Conservation (phyloP, 53 echinoderm and acorn worm species). For the Echinarachnius parma region DNA sequence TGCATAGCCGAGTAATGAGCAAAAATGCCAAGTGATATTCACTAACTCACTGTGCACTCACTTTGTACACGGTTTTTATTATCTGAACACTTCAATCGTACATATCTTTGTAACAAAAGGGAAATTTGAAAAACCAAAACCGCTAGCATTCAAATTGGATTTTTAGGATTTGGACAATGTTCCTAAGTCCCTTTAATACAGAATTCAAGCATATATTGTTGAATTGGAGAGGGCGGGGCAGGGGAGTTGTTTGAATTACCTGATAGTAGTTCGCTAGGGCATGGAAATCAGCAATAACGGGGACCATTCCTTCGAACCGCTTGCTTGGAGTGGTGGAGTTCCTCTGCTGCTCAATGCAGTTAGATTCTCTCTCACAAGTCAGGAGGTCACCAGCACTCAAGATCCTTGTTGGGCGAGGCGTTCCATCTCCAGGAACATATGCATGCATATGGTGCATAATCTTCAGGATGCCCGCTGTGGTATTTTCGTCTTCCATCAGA, state of each 20-base stretch:
- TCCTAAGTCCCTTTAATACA: too few species aligned
- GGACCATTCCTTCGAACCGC: slow-evolving; percentile 56
- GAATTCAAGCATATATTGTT: too few species aligned
- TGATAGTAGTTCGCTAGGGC: slow-evolving; percentile 66
- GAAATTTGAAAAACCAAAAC: too few species aligned
- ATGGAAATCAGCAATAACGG: slow-evolving; percentile 73
- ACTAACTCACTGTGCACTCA: too few species aligned
- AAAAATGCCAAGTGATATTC: too few species aligned
- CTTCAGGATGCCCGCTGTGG: slow-evolving; percentile 52
- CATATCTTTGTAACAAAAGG: too few species aligned
- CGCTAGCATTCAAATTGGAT: too few species aligned
- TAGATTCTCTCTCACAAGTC: slow-evolving; percentile 57
- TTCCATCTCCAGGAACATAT: slow-evolving; percentile 60
- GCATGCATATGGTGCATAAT: slow-evolving; percentile 60
- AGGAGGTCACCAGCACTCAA: slow-evolving; percentile 58
- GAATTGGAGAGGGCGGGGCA: too few species aligned
- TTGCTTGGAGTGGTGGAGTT: slow-evolving; percentile 52
- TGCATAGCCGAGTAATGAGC: too few species aligned
- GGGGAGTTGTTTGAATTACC: slow-evolving; percentile 16
- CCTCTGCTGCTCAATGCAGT: slow-evolving; percentile 54
- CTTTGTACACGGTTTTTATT: too few species aligned
- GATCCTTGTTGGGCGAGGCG: slow-evolving; percentile 25
- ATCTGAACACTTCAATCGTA: too few species aligned
- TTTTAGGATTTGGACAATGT: too few species aligned
- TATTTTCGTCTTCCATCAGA: slow-evolving; percentile 72